phyloP scores from a whole-genome alignment of 2,888 invertebrate species.

The Caradrina clavipalpis region DNA sequence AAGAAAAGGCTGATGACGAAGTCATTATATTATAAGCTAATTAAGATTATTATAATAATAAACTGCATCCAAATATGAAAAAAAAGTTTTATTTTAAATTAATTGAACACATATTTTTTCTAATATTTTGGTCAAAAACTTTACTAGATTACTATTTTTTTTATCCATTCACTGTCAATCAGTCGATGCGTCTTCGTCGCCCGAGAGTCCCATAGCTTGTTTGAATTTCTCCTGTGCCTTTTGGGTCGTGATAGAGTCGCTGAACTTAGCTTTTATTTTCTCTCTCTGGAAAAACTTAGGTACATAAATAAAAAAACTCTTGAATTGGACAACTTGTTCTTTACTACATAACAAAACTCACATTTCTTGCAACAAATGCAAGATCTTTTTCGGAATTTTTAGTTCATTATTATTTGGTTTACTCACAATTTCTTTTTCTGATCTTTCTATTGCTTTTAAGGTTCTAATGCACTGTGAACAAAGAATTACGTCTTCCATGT shows the following conservation, averaged over 20 bases:
- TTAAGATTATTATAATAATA: constrained; percentile 51
- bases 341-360: constrained; percentile 33
- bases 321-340: constrained; percentile 27
- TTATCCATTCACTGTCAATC: constrained; percentile 70
- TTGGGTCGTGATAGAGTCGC: constrained; percentile 74
- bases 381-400: constrained; percentile 29
- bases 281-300: constrained; percentile 79
- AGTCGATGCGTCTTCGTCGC: constrained; percentile 85
- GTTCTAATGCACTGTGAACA: constrained; percentile 84
- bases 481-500: constrained; percentile 86
- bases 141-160: constrained; percentile 72
- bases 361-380: constrained; percentile 51
- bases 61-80: constrained; percentile 46
- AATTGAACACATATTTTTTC: constrained; percentile 48
- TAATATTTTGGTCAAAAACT: constrained; percentile 63
- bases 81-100: constrained; percentile 68
- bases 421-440: constrained; percentile 87
- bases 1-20: constrained; percentile 2
- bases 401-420: constrained; percentile 33
- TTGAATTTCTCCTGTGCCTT: constrained; percentile 84
- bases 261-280: constrained; percentile 80
- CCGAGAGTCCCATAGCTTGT: constrained; percentile 86
- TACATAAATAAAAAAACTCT: constrained; percentile 54
- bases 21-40: constrained; percentile 17
- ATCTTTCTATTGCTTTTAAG: constrained; percentile 83